phyloP scores from a whole-genome alignment of 2,888 invertebrate genomes.

The Epinotia nisella region DNA sequence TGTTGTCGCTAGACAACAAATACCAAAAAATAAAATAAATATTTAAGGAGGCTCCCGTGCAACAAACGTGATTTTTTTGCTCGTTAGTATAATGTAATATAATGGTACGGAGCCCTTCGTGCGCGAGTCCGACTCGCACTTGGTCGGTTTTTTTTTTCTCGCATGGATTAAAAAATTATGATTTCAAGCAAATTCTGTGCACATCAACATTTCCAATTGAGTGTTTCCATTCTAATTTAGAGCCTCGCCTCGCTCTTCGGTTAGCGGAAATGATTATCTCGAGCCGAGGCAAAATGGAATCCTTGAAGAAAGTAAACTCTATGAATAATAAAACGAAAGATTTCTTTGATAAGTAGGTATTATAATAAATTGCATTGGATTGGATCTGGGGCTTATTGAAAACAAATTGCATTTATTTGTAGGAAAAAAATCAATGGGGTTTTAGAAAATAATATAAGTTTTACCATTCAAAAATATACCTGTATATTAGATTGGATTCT shows the following conservation, averaged over 20 bases:
- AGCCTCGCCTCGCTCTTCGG: constrained; percentile 11
- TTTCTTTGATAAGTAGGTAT: constrained; percentile 32
- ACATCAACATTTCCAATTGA: constrained; percentile 17
- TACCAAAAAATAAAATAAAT: too few relatives aligned
- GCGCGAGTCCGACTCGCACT: too few relatives aligned
- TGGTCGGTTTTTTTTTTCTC: too few relatives aligned
- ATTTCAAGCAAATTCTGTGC: neutral
- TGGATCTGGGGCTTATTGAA: constrained; percentile 2
- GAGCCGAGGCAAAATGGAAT: constrained; percentile 39
- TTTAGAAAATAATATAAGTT: neutral
- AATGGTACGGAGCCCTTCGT: too few relatives aligned
- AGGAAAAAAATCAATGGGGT: neutral
- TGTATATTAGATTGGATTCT: neutral
- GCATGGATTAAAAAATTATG: neutral
- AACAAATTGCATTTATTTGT: neutral
- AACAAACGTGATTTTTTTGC: too few relatives aligned
- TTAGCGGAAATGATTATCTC: constrained; percentile 36
- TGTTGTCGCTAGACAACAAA: too few relatives aligned
- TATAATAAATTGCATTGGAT: constrained; percentile 34
- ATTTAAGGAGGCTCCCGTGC: too few relatives aligned
- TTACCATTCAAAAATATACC: neutral
- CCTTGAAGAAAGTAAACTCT: constrained; percentile 35
- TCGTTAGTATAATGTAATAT: too few relatives aligned
- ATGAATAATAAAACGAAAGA: constrained; percentile 41
- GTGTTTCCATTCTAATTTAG: constrained; percentile 28